Evolutionary conservation across 2,888 invertebrate genomes (phyloP).

Genomic region (Calliscelio sp.): DNA sequence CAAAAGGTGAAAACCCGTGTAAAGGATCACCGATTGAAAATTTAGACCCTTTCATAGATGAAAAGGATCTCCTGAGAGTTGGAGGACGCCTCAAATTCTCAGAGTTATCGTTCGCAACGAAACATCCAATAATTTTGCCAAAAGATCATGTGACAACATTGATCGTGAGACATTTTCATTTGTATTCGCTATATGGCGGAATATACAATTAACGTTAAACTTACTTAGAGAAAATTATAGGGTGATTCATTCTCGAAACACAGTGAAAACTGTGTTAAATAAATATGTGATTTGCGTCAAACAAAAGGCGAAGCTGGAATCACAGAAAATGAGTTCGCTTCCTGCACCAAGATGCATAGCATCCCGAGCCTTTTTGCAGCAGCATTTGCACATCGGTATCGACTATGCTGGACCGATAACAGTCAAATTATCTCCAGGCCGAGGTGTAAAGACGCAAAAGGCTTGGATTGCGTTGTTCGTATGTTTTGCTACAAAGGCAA

Average conservation of each 20-base stretch:
- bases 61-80: too few relatives aligned
- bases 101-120: too few relatives aligned
- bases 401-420: background rate
- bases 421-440: background rate
- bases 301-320: background rate
- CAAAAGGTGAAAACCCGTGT: too few relatives aligned
- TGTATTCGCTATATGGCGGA: background rate
- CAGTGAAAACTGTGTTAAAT: background rate
- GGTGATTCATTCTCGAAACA: background rate
- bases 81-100: too few relatives aligned
- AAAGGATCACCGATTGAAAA: too few relatives aligned
- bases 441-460: background rate
- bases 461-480: background rate
- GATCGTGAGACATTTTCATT: background rate
- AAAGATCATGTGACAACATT: background rate
- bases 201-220: background rate
- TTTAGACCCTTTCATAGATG: too few relatives aligned
- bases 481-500: background rate
- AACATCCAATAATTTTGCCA: conserved; percentile 19
- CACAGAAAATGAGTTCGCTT: too few relatives aligned
- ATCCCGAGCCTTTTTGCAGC: background rate
- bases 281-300: background rate
- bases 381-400: background rate
- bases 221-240: background rate
- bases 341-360: background rate